A percentile compares a stretch with the other conserved stretches of the same genome.
phyloP scores from a whole-genome alignment of 2,113 vertebrate genomes.

The Melanocharis versteri region DNA sequence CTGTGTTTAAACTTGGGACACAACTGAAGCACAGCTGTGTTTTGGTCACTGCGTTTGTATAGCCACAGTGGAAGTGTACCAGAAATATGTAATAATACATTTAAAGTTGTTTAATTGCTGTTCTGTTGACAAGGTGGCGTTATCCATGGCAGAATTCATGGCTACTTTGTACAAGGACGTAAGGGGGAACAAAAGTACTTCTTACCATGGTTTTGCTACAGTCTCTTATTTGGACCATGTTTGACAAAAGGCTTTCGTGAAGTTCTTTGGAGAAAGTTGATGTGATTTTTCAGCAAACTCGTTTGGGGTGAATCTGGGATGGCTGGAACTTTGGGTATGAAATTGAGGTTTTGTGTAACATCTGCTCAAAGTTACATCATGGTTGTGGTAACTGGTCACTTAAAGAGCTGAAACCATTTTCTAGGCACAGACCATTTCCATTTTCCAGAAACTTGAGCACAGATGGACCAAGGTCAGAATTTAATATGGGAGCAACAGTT shows the following conservation, averaged over 20 bases:
- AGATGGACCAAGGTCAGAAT: not conserved
- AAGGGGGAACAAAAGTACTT: not conserved
- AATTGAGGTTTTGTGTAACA: not conserved
- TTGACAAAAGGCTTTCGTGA: not conserved
- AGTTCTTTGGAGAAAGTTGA: not conserved
- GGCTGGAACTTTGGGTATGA: not conserved
- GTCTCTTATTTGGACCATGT: not conserved
- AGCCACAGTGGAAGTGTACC: not conserved
- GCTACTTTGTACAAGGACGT: not conserved
- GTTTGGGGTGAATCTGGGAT: not conserved
- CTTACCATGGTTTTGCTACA: not conserved
- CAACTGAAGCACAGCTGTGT: not conserved
- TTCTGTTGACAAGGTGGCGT: not conserved
- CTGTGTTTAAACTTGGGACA: not conserved
- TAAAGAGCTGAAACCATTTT: not conserved
- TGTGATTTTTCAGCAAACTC: not conserved
- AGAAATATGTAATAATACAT: not conserved
- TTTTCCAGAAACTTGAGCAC: not conserved
- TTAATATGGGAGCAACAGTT: not conserved
- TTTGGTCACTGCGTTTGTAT: not conserved
- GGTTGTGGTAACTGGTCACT: not conserved
- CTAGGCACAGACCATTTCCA: not conserved
- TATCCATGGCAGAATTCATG: not conserved
- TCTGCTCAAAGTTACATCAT: not conserved
- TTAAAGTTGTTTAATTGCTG: not conserved